These are phyloP conservation scores for Psammodynastes pulverulentus DNA, from an alignment of 2,113 vertebrate species.

Conservation along the genomic window DNA sequence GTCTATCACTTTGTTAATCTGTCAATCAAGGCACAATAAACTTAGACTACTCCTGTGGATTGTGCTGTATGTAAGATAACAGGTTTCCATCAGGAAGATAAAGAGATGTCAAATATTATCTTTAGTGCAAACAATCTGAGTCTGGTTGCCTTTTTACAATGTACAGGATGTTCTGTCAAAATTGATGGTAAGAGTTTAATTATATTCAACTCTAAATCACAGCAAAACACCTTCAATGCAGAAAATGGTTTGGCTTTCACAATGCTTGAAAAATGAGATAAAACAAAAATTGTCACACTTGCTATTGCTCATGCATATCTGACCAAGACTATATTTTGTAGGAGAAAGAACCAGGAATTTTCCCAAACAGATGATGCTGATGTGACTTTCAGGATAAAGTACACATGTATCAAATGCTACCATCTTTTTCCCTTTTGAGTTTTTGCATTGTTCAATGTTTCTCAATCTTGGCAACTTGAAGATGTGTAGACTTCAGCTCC, in stretches of 20 bases:
- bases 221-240: not conserved
- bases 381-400: not conserved
- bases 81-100: conserved; percentile 41
- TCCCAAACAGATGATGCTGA: not conserved
- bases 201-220: conserved; percentile 26
- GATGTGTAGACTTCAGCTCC: not conserved
- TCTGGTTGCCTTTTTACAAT: not conserved
- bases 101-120: conserved; percentile 22
- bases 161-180: conserved; percentile 29
- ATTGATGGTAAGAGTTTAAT: conserved; percentile 10
- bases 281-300: not conserved
- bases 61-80: not conserved
- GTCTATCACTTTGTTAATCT: conserved; percentile 30
- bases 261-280: not conserved
- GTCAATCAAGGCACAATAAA: conserved; percentile 39
- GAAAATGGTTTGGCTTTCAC: not conserved
- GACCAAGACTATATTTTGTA: not conserved
- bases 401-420: not conserved
- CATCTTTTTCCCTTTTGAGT: not conserved
- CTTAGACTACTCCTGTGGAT: not conserved
- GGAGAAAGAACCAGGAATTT: not conserved
- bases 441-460: not conserved
- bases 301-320: not conserved
- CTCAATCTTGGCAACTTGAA: not conserved
- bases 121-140: not conserved